A percentile compares a stretch with the other conserved stretches of the same genome.
phyloP scores from a whole-genome alignment of 2,888 invertebrate species.

The Blastobasis adustella region DNA sequence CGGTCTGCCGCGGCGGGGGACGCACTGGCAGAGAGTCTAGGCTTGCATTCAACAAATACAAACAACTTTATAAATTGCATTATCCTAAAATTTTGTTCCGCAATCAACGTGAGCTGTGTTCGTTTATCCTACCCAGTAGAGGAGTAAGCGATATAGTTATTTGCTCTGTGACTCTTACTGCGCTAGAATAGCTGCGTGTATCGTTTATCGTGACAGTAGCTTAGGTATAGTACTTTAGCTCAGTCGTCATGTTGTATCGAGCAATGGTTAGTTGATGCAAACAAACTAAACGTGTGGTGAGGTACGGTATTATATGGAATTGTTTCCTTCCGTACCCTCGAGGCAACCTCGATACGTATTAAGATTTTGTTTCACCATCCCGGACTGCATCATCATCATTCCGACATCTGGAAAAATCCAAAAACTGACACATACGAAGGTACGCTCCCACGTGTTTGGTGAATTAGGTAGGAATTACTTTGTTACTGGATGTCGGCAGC shows the following conservation, averaged over 20 bases:
- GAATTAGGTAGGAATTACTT: conserved; percentile 20
- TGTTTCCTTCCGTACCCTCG: conserved; percentile 84
- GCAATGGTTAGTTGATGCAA: conserved; percentile 71
- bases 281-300: conserved; percentile 65
- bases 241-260: conserved; percentile 48
- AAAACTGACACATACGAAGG: conserved; percentile 71
- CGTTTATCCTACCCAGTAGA: conserved; percentile 26
- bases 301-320: conserved; percentile 60
- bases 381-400: conserved; percentile 97
- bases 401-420: conserved; percentile 93
- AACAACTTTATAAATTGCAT: background rate
- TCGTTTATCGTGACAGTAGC: conserved; percentile 64
- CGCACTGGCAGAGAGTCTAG: background rate
- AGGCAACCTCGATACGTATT: conserved; percentile 83
- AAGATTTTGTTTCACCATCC: conserved; percentile 94
- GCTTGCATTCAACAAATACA: too few relatives aligned
- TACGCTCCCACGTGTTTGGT: conserved; percentile 41
- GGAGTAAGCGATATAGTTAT: conserved; percentile 41
- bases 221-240: conserved; percentile 46
- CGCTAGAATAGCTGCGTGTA: conserved; percentile 64
- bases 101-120: conserved; percentile 34
- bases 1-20: conserved; percentile 7
- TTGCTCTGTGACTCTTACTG: conserved; percentile 53
- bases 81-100: conserved; percentile 18
- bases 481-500: conserved; percentile 36